These are phyloP conservation scores for Amphipoea oculea DNA, from an alignment of 2,888 invertebrate genomes.

Conservation along the genomic window DNA sequence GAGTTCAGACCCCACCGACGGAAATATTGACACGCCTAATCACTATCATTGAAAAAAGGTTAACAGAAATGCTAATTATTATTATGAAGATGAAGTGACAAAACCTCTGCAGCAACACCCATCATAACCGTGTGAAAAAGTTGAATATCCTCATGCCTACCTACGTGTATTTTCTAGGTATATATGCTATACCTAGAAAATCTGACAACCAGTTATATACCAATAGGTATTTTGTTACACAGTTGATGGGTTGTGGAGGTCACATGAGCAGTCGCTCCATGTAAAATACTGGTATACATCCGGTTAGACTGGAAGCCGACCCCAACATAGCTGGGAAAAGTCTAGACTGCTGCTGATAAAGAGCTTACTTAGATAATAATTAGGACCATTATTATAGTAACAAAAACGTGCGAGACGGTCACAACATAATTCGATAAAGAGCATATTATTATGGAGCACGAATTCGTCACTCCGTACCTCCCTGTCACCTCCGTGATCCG, in stretches of 20 bases:
- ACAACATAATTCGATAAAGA: conserved; percentile 14
- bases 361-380: background rate
- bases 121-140: background rate
- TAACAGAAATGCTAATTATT: background rate
- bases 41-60: background rate
- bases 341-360: background rate
- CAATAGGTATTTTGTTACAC: background rate
- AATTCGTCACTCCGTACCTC: conserved; percentile 13
- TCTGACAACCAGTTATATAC: background rate
- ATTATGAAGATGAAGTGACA: background rate
- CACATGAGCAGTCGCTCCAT: background rate
- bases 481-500: conserved; percentile 13
- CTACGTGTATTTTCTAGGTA: background rate
- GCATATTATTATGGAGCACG: background rate
- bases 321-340: background rate
- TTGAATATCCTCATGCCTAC: background rate
- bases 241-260: background rate
- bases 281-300: background rate
- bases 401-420: conserved; percentile 6
- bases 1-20: background rate
- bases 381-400: background rate
- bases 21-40: background rate
- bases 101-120: background rate
- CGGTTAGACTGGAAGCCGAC: background rate
- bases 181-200: too few relatives aligned